These are phyloP conservation scores for Drosophila tristis DNA, from an alignment of 1,140 invertebrate species.

Conservation along the genomic window DNA sequence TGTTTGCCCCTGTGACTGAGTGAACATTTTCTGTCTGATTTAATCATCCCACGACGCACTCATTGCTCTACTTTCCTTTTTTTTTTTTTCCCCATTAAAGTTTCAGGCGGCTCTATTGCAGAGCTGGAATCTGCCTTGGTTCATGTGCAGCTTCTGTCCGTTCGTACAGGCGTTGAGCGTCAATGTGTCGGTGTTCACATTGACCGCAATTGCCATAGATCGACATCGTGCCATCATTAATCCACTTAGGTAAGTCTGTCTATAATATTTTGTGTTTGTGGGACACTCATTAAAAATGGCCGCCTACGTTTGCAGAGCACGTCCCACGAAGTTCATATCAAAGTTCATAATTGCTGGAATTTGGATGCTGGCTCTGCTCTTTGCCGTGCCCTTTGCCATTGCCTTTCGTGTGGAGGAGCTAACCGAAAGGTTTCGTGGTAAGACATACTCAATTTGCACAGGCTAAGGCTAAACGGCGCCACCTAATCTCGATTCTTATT, in stretches of 20 bases:
- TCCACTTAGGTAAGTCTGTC: constrained; percentile 87
- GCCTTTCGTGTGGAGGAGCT: constrained; percentile 86
- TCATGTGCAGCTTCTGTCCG: constrained; percentile 93
- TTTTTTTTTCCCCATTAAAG: constrained; percentile 80
- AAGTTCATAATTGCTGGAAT: constrained; percentile 89
- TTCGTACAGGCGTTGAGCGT: constrained; percentile 92
- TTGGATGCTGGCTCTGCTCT: constrained; percentile 87
- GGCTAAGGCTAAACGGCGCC: not conserved
- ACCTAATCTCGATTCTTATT: not conserved
- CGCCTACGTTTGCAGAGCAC: constrained; percentile 85
- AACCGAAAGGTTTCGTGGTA: constrained; percentile 74
- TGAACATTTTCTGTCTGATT: constrained; percentile 22
- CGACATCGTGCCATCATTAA: constrained; percentile 90
- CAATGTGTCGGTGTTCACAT: constrained; percentile 92
- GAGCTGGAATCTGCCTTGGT: constrained; percentile 91
- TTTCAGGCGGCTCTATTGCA: constrained; percentile 93
- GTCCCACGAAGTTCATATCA: constrained; percentile 88
- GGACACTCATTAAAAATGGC: constrained; percentile 18
- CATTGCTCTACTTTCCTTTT: not conserved
- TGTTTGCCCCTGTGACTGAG: constrained; percentile 45
- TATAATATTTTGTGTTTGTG: constrained; percentile 2
- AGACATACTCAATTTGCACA: constrained; percentile 26
- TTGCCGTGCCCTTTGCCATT: constrained; percentile 89
- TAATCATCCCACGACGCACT: constrained; percentile 35
- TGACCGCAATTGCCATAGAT: constrained; percentile 92